phyloP scores from a whole-genome alignment of 2,797 vertebrate genomes.

The Neoniphon sammara region DNA sequence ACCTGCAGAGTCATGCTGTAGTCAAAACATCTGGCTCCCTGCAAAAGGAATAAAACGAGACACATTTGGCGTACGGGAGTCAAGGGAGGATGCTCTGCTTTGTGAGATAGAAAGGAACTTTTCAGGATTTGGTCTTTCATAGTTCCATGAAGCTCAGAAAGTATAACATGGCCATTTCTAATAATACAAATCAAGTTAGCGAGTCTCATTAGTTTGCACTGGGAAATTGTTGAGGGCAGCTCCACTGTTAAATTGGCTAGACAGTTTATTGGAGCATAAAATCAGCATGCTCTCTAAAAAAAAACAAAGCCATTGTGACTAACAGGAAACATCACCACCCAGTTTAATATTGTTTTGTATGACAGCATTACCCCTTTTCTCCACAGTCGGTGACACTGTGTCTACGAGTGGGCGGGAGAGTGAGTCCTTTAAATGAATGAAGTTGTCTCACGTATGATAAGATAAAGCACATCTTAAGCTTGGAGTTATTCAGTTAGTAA shows the following conservation, averaged over 20 bases:
- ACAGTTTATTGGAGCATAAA: slow-evolving; percentile 67
- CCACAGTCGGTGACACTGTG: slow-evolving; percentile 15
- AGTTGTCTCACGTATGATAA: slow-evolving; percentile 7
- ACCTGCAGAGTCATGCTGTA: slow-evolving; percentile 63
- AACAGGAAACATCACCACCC: slow-evolving; percentile 65
- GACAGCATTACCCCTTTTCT: slow-evolving; percentile 13
- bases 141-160: background rate
- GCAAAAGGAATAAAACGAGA: slow-evolving; percentile 15
- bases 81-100: background rate
- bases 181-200: background rate
- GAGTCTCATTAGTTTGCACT: slow-evolving; percentile 7
- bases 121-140: background rate
- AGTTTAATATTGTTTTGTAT: slow-evolving; percentile 56
- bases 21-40: slow-evolving; percentile 75
- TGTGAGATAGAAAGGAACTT: background rate
- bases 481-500: slow-evolving; percentile 4
- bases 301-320: slow-evolving; percentile 46
- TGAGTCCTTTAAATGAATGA: slow-evolving; percentile 9
- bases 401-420: slow-evolving; percentile 1
- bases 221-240: slow-evolving; percentile 14
- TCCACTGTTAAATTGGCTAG: slow-evolving; percentile 57
- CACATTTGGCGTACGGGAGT: background rate
- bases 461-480: slow-evolving; percentile 24
- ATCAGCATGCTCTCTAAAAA: slow-evolving; percentile 23
- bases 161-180: background rate